These are phyloP conservation scores for Holacanthus passer DNA, from an alignment of 2,113 vertebrate genomes.

Conservation along the genomic window DNA sequence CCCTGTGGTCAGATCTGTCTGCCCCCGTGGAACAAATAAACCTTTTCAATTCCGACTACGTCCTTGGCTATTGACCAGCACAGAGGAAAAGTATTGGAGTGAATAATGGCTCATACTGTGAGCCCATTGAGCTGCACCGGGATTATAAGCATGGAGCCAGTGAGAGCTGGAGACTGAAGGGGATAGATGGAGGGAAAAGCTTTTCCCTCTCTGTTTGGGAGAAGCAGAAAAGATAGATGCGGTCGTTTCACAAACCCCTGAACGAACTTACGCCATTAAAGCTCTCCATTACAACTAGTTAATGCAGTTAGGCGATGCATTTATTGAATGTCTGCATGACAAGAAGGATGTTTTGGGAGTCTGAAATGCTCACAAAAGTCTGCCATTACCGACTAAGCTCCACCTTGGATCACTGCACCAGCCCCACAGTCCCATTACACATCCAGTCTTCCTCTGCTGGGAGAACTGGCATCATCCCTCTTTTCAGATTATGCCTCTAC, in stretches of 20 bases:
- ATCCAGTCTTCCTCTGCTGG: conserved; percentile 1
- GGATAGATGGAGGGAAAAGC: conserved; percentile 40
- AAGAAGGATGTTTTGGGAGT: conserved; percentile 11
- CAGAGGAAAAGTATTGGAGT: conserved; percentile 65
- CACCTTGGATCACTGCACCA: conserved; percentile 17
- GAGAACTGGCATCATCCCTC: conserved; percentile 29
- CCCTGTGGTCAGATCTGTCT: conserved; percentile 38
- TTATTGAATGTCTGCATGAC: conserved; percentile 30
- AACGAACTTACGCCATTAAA: conserved; percentile 25
- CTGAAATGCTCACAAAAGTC: conserved; percentile 45
- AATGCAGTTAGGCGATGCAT: conserved; percentile 45
- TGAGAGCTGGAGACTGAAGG: conserved; percentile 35
- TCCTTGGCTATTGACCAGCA: conserved; percentile 62
- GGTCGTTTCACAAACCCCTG: conserved; percentile 42
- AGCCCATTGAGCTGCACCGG: conserved; percentile 61
- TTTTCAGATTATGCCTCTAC: conserved; percentile 26
- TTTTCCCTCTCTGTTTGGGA: conserved; percentile 37
- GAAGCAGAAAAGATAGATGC: conserved; percentile 51
- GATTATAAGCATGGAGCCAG: conserved; percentile 67
- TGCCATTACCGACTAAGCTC: conserved; percentile 34
- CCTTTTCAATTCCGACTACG: conserved; percentile 49
- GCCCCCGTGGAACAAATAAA: conserved; percentile 53
- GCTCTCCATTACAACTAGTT: conserved; percentile 35
- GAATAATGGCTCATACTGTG: conserved; percentile 63
- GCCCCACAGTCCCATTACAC: conserved; percentile 20